A percentile compares a stretch with the other conserved stretches of the same genome.
These are phyloP conservation scores for Dexiosoma caninum DNA, from an alignment of 2,888 invertebrate genomes.

Conservation along the genomic window DNA sequence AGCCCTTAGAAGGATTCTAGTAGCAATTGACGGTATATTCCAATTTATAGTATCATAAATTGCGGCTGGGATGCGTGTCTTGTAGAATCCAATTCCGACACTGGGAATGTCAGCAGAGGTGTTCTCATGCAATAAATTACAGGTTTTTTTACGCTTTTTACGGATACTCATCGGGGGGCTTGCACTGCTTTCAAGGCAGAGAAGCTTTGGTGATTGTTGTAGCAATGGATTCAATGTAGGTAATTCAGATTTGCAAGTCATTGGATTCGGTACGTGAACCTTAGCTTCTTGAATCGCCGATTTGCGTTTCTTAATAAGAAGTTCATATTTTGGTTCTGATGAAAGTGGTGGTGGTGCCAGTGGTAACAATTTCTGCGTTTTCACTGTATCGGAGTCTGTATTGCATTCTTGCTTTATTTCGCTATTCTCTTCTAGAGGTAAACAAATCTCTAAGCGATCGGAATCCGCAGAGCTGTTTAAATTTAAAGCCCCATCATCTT, in stretches of 20 bases:
- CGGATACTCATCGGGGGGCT: too few relatives aligned
- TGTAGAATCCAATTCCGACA: conserved; percentile 77
- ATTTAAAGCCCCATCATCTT: neutral
- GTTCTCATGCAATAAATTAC: too few relatives aligned
- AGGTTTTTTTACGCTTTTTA: too few relatives aligned
- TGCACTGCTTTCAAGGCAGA: too few relatives aligned
- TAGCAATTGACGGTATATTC: conserved; percentile 79
- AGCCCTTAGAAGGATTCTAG: conserved; percentile 80
- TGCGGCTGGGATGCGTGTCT: conserved; percentile 75
- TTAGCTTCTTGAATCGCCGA: neutral
- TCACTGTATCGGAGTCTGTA: neutral
- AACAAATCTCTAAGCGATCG: too few relatives aligned
- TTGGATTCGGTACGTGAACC: too few relatives aligned
- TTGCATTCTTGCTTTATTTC: neutral
- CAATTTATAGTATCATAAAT: conserved; percentile 80
- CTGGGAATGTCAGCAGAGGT: too few relatives aligned
- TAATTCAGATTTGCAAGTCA: too few relatives aligned
- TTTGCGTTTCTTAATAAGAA: neutral
- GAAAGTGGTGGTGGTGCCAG: neutral
- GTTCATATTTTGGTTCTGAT: too few relatives aligned
- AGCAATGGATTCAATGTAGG: too few relatives aligned
- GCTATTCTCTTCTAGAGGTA: neutral
- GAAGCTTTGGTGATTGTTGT: too few relatives aligned
- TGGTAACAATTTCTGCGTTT: neutral
- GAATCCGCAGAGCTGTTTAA: neutral